A percentile compares a stretch with the other conserved stretches of the same genome.
Conservation (phyloP, 2,797 vertebrate genomes). For the Syngnathus rostellatus region DNA sequence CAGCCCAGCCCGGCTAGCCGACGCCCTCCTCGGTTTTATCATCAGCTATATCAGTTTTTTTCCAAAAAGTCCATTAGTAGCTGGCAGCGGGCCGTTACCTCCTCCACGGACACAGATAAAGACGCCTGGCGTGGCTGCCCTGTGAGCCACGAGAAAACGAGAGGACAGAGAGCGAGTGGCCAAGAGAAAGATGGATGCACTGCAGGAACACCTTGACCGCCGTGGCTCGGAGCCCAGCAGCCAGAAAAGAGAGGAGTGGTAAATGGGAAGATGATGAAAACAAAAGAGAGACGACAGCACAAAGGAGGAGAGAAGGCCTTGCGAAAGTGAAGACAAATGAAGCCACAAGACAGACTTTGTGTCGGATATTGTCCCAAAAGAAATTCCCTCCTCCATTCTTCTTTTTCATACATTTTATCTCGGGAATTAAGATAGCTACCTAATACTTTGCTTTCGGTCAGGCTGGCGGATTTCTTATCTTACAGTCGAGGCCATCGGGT, state of each 20-base stretch:
- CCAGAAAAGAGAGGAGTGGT: slow-evolving; percentile 6
- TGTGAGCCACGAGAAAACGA: slow-evolving; percentile 47
- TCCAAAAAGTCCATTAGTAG: slow-evolving; percentile 72
- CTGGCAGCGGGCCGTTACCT: slow-evolving; percentile 59
- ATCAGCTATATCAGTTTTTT: slow-evolving; percentile 64
- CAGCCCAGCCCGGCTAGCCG: slow-evolving; percentile 29
- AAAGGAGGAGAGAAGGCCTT: neutral
- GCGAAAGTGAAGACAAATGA: slow-evolving; percentile 7
- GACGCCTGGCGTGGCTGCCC: slow-evolving; percentile 37
- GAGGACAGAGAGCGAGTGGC: slow-evolving; percentile 24
- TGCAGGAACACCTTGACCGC: slow-evolving; percentile 28
- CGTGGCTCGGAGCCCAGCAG: slow-evolving; percentile 21
- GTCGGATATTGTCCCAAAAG: slow-evolving; percentile 2
- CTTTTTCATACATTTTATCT: slow-evolving; percentile 30
- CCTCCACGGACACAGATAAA: slow-evolving; percentile 66
- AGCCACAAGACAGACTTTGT: neutral
- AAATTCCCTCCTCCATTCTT: slow-evolving; percentile 14
- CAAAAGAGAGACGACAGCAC: neutral
- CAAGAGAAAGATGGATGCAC: slow-evolving; percentile 18
- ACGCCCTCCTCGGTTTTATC: slow-evolving; percentile 35
- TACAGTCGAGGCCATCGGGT: slow-evolving; percentile 24
- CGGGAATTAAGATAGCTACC: slow-evolving; percentile 52
- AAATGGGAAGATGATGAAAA: slow-evolving; percentile 11
- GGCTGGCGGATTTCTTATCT: slow-evolving; percentile 27
- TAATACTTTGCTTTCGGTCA: slow-evolving; percentile 47